Base-by-base conservation (phyloP, 2,797 vertebrate genomes). In the Falco naumanni region DNA sequence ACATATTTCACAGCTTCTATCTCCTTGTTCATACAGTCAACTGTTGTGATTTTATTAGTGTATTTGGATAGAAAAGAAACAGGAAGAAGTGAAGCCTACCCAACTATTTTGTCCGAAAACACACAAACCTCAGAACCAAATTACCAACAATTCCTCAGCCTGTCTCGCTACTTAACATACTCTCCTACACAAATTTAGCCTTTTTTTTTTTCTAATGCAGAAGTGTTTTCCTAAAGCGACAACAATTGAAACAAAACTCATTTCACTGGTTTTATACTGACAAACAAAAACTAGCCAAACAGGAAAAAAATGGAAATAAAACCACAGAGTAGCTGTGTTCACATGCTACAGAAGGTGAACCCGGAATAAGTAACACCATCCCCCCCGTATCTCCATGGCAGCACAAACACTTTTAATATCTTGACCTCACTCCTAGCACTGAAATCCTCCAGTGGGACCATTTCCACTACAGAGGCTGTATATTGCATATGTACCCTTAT, bases 91-190 rank as follows among this genome's bases (percentile, higher is more conserved):
- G 1, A 93, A 76, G 14, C 19, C n/a, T 71, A 45, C 28, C 28
- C 39, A 88, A 54, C 4, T 13, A 20, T 83, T 89, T 57, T 54
- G 39, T 20, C 51, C 13, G 80, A 75, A 90, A 6, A 2, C 31
- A 57, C 21, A 15, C 33, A 89, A 63, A 71, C 5, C 54, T 76
- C 0, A 0, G 13, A 82, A 74, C 10, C 2, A 0, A 54, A 21
- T 29, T 76, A 28, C 15, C 22, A 87, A 26, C 31, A 78, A 26
- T 13, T 54, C 61, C 26, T 85, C 21, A 50, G 37, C 57, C 37
- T 50, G 3, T 61, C 75, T 71, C 64, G 91, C 33, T 75, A 28
- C 4, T 24, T 66, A 34, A 16, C 6, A 33, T 63, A 66, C 56
- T 50, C 84, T 94, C 20, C 51, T 66, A 64, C 3, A 21, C 10